A percentile compares a stretch with the other conserved stretches of the same genome.
These are phyloP conservation scores for Calcarius lapponicus DNA, from an alignment of 2,797 vertebrate genomes.

Conservation along the genomic window DNA sequence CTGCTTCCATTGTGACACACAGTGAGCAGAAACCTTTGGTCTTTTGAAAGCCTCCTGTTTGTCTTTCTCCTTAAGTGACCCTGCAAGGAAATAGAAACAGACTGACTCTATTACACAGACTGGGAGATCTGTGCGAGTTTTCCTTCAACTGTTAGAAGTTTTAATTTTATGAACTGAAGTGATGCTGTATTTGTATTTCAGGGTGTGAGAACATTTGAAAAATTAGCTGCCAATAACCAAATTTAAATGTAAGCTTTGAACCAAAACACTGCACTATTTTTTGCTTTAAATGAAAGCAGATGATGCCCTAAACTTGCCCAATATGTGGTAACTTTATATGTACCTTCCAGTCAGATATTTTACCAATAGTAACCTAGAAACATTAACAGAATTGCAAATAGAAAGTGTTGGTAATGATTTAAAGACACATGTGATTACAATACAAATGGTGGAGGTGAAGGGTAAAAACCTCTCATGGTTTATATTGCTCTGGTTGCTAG, in stretches of 20 bases:
- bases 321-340: background rate
- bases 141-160: background rate
- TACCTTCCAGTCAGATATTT: too few species aligned
- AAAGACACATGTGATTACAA: background rate
- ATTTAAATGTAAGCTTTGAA: background rate
- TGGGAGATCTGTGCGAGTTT: background rate
- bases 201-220: background rate
- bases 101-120: background rate
- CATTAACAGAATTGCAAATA: too few species aligned
- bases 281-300: background rate
- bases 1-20: background rate
- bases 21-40: background rate
- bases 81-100: background rate
- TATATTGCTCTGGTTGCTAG: background rate
- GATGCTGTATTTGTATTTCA: background rate
- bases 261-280: background rate
- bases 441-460: background rate
- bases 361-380: too few species aligned
- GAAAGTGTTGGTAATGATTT: too few species aligned
- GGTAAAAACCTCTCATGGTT: background rate
- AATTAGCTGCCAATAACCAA: background rate
- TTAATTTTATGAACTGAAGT: background rate
- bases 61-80: background rate
- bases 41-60: constrained; percentile 14
- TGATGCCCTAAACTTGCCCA: background rate